Base-by-base conservation (phyloP, 1,140 invertebrate genomes). In the Cotesia vestalis region DNA sequence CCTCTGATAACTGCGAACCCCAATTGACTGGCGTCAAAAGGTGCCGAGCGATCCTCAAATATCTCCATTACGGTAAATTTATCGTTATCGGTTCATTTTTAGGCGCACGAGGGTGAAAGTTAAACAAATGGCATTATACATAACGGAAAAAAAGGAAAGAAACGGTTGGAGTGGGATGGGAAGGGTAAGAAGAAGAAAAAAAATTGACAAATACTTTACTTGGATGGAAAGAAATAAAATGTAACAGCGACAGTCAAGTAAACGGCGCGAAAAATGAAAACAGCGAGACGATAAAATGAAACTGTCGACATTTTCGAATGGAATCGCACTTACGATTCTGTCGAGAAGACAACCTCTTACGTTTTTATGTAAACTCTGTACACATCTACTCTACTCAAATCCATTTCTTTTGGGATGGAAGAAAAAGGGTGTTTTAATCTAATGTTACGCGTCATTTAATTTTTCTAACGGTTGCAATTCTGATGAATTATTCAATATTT, bases 241-340 rank as follows among this genome's bases (percentile, higher is more conserved):
- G 72, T 40, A 64, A 46, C n/a, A 68, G 57, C 38, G 46, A 35
- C 53, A 53, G 53, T 51, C 38, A 12, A 59, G 69, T 51, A 53
- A 66, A 71, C 38, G 61, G 55, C 14, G 52, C 61, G 66, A 66
- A 53, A 14, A 52, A 63, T 46, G 60, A 67, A 60, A 71, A 35
- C 51, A 70, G 51, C 27, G 12, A 27, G 59, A 61, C 70, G 73
- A 61, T 81, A 83, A 84, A 84, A 83, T 79, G 76, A 72, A 80
- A 83, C 80, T 82, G 81, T 83, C 82, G 81, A 82, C 79, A 76
- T 78, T 74, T 75, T 51, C 69, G 27, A 6, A 27, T 61, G 34
- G 34, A 64, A 64, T n/a, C 62, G 36, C 62, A 36, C 62, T 40
- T 40, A 35, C 62, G 17, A 64, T 64, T 64, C 62, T 38, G 34